Conservation (phyloP, 2,888 invertebrate genomes). For the Xanthorhoe spadicearia region DNA sequence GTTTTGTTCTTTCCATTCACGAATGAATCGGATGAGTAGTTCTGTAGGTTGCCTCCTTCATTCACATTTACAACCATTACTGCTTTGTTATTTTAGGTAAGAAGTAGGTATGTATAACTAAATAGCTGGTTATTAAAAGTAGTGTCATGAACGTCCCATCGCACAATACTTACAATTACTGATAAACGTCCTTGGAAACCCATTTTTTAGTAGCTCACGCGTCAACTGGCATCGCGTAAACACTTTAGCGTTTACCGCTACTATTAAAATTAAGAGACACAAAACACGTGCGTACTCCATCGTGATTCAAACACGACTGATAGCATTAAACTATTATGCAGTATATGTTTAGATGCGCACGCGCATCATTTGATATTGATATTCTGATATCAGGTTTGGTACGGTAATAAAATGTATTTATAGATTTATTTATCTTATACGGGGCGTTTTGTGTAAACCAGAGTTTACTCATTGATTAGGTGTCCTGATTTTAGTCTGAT, state of each 20-base stretch:
- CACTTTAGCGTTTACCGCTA: slow-evolving; percentile 77
- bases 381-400: slow-evolving; percentile 47
- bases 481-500: background rate
- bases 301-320: slow-evolving; percentile 58
- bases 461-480: background rate
- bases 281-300: slow-evolving; percentile 67
- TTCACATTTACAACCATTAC: no score
- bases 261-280: slow-evolving; percentile 55
- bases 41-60: no score
- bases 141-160: background rate
- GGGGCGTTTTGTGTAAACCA: slow-evolving; percentile 11
- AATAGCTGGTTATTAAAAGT: background rate
- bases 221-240: slow-evolving; percentile 88
- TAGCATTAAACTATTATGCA: slow-evolving; percentile 44
- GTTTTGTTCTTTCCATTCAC: no score
- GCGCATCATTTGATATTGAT: slow-evolving; percentile 67
- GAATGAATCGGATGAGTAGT: no score
- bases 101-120: background rate
- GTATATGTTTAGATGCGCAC: slow-evolving; percentile 53
- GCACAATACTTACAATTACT: slow-evolving; percentile 87
- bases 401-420: slow-evolving; percentile 1
- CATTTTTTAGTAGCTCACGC: slow-evolving; percentile 86
- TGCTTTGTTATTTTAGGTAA: no score
- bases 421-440: background rate
- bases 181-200: slow-evolving; percentile 87